A percentile compares a stretch with the other conserved stretches of the same genome.
These are phyloP conservation scores for Coturnix japonica DNA, from an alignment of 2,113 vertebrate genomes.

Conservation along the genomic window DNA sequence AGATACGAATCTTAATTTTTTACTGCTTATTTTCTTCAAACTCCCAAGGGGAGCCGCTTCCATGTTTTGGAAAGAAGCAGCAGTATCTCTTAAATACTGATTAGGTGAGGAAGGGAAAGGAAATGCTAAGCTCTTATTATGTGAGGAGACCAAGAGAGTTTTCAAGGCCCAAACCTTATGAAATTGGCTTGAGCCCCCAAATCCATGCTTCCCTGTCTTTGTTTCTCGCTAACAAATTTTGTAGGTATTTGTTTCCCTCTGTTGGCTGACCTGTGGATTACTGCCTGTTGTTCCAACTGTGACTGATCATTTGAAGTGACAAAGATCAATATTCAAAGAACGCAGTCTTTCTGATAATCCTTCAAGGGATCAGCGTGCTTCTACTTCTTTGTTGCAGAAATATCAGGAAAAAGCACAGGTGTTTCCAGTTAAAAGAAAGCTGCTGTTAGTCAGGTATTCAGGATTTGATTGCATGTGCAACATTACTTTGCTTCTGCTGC, in stretches of 20 bases:
- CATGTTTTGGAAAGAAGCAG: not conserved
- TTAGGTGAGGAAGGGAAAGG: not conserved
- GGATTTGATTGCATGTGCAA: slow-evolving; percentile 42
- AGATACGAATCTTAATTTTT: not conserved
- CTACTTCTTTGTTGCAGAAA: slow-evolving; percentile 8
- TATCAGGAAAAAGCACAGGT: not conserved
- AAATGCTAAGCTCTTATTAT: not conserved
- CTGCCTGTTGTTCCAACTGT: not conserved
- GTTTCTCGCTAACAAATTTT: not conserved
- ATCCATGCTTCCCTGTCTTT: not conserved
- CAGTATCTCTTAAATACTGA: not conserved
- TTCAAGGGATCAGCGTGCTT: not conserved
- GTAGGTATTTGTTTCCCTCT: slow-evolving; percentile 8
- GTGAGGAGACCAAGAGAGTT: not conserved
- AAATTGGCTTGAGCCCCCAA: not conserved
- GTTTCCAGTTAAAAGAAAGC: slow-evolving; percentile 12
- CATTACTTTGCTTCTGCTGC: slow-evolving; percentile 38
- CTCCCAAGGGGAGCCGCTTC: not conserved
- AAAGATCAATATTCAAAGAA: not conserved
- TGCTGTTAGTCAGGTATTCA: not conserved
- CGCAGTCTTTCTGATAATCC: not conserved
- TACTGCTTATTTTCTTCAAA: not conserved
- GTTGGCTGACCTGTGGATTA: not conserved
- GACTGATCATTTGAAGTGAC: not conserved
- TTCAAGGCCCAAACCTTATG: not conserved